Percentiles rank a stretch among this genome's conserved stretches.
phyloP scores from a whole-genome alignment of 2,797 vertebrate genomes.

The Halcyon smyrnensis region DNA sequence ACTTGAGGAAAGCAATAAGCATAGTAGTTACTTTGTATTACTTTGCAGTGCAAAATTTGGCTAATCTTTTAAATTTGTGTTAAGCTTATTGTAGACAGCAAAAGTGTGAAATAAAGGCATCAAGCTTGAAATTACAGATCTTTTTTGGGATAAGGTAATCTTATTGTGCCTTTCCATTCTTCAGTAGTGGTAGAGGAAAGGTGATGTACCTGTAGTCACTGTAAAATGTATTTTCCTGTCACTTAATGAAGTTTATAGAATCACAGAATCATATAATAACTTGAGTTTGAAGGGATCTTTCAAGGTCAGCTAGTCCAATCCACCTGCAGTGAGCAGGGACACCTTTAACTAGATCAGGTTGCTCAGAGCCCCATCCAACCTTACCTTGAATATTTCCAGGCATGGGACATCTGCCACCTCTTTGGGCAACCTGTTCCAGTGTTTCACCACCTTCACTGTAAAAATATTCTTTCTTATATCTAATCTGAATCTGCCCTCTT shows the following conservation, averaged over 20 bases:
- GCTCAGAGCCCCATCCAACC: accelerated
- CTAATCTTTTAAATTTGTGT: not conserved
- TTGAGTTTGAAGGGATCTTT: not conserved
- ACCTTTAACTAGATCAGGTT: not conserved
- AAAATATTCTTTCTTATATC: not conserved
- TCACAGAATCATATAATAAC: not conserved
- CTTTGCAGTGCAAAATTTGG: not conserved
- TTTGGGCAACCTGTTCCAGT: not conserved
- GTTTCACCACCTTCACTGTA: not conserved
- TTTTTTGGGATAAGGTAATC: not conserved
- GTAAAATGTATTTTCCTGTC: not conserved
- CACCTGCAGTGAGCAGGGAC: not conserved
- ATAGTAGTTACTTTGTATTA: not conserved
- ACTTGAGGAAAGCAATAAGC: not conserved
- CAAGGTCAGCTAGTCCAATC: not conserved
- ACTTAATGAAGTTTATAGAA: not conserved
- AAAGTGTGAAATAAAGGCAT: not conserved
- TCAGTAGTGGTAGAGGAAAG: not conserved
- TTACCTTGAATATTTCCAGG: not conserved
- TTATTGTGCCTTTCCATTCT: not conserved
- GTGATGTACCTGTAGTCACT: not conserved
- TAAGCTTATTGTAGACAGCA: not conserved
- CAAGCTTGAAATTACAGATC: not conserved
- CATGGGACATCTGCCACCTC: accelerated
- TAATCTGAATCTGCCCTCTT: too few relatives aligned